These are phyloP conservation scores for Alviniconcha strummeri DNA, from an alignment of 2,888 invertebrate genomes.

Conservation along the genomic window DNA sequence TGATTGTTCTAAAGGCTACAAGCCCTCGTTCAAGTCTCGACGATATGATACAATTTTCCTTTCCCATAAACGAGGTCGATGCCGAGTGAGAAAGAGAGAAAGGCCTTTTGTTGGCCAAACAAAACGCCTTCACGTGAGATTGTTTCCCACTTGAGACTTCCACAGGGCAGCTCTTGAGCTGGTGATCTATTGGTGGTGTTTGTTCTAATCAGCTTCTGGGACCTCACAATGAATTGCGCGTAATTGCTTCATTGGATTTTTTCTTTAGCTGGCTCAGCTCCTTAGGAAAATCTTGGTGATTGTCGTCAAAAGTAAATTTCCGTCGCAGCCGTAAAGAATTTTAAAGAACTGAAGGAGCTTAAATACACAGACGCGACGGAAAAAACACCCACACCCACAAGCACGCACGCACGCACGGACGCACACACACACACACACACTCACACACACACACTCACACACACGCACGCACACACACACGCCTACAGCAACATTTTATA, in stretches of 20 bases:
- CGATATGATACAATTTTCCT: no score
- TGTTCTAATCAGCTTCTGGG: not conserved
- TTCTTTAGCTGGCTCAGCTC: not conserved
- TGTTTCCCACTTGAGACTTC: not conserved
- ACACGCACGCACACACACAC: not conserved
- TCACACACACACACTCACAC: not conserved
- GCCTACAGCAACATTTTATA: no score
- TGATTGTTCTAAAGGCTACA: not conserved
- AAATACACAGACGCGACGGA: no score
- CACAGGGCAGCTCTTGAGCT: not conserved
- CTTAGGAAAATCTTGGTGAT: not conserved
- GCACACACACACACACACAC: not conserved
- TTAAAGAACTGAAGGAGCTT: no score
- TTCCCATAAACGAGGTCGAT: not conserved
- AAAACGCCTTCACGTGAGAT: constrained; percentile 10
- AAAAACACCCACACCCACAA: not conserved
- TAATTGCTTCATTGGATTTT: no score
- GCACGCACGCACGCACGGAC: not conserved
- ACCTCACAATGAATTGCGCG: no score
- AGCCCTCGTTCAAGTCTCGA: not conserved
- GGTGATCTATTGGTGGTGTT: not conserved
- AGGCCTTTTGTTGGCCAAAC: constrained; percentile 4
- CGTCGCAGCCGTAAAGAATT: no score
- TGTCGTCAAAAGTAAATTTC: not conserved
- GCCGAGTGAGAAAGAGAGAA: not conserved